These are phyloP conservation scores for Dromococcyx pavoninus DNA, from an alignment of 2,797 vertebrate species.

Conservation along the genomic window DNA sequence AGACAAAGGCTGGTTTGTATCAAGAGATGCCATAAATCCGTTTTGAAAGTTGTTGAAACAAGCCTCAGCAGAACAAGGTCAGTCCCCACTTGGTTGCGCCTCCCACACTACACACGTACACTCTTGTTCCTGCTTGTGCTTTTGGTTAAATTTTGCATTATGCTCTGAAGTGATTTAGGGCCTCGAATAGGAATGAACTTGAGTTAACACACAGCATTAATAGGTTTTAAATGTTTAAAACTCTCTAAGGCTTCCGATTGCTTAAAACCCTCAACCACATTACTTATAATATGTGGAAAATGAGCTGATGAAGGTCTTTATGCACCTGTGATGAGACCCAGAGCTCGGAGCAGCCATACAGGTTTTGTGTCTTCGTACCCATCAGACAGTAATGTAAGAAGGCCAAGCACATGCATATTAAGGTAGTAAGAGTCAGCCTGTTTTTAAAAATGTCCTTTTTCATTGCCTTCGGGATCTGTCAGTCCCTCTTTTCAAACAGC, in stretches of 20 bases:
- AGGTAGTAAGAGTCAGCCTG: background rate
- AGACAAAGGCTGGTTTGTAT: conserved; percentile 12
- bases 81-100: background rate
- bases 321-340: background rate
- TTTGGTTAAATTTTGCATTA: conserved; percentile 23
- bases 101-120: fast-evolving
- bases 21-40: background rate
- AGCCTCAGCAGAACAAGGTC: background rate
- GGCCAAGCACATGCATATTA: background rate
- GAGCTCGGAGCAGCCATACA: background rate
- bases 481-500: background rate
- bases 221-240: conserved; percentile 41
- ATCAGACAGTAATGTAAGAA: background rate
- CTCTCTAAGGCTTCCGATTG: background rate
- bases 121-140: background rate
- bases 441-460: background rate
- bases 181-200: background rate
- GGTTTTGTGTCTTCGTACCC: background rate
- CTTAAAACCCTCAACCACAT: background rate
- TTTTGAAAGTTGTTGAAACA: background rate
- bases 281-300: background rate
- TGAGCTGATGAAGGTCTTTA: background rate
- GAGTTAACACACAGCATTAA: background rate
- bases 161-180: background rate
- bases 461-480: background rate